These are phyloP conservation scores for Saccopteryx bilineata DNA, from an alignment of 2,113 vertebrate genomes.

Conservation along the genomic window DNA sequence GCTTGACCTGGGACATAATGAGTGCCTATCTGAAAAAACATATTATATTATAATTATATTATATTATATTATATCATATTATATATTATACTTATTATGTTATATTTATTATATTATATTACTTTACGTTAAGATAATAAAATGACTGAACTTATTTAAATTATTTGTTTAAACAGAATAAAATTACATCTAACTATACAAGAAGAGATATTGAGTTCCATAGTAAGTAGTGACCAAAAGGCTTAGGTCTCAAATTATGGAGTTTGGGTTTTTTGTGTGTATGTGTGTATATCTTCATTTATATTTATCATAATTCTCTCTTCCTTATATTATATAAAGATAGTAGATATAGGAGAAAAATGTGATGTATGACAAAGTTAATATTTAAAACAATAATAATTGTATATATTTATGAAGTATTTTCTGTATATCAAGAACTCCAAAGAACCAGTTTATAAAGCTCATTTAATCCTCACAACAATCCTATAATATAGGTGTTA, in stretches of 20 bases:
- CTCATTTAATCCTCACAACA: neutral
- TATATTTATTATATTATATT: neutral
- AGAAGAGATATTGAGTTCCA: neutral
- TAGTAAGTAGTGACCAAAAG: neutral
- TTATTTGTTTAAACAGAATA: neutral
- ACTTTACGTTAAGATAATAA: neutral
- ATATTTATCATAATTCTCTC: neutral
- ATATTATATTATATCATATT: neutral
- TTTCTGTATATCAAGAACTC: neutral
- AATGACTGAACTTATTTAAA: neutral
- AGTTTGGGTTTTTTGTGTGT: neutral
- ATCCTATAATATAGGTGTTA: neutral
- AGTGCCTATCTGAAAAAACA: neutral
- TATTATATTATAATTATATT: neutral
- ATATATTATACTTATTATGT: too few relatives aligned
- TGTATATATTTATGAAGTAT: neutral
- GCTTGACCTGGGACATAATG: neutral
- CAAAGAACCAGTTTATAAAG: neutral
- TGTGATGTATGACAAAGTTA: neutral
- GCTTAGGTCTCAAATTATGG: neutral
- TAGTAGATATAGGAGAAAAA: neutral
- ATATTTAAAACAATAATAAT: slow-evolving; percentile 32
- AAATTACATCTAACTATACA: neutral
- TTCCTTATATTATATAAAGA: slow-evolving; percentile 20
- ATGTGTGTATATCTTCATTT: neutral